Conservation (phyloP, 1,140 invertebrate genomes). For the Rhizoglyphus robini region DNA sequence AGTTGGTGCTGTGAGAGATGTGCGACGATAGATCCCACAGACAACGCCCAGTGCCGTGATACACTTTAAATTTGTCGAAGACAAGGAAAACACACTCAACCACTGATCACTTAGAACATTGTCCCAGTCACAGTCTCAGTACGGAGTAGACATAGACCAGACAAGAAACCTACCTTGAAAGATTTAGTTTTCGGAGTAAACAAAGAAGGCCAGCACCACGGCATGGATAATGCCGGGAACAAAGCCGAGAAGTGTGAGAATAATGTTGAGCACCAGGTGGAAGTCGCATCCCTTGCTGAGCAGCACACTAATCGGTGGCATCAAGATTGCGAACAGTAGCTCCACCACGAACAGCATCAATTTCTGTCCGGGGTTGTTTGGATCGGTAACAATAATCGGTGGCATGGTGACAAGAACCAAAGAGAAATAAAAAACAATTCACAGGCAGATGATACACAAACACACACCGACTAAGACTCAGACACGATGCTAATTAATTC, state of each 20-base stretch:
- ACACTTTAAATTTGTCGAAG: background rate
- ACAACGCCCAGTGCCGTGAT: background rate
- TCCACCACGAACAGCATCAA: background rate
- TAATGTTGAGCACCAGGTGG: constrained; percentile 27
- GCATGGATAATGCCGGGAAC: constrained; percentile 28
- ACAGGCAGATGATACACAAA: no score
- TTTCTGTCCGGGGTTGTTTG: background rate
- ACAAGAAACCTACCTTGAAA: no score
- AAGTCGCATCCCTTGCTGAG: constrained; percentile 24
- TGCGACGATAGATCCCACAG: background rate
- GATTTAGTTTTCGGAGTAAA: background rate
- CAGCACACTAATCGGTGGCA: constrained; percentile 27
- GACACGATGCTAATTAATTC: background rate
- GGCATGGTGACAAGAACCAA: background rate
- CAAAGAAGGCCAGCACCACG: constrained; percentile 4
- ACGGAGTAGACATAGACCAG: no score
- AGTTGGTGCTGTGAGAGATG: background rate
- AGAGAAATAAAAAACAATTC: no score
- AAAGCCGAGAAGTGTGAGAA: constrained; percentile 26
- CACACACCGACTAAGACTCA: no score
- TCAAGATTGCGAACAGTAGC: constrained; percentile 16
- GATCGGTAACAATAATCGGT: background rate
- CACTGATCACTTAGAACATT: background rate
- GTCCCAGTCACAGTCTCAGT: background rate
- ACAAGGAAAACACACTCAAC: background rate